phyloP scores from a whole-genome alignment of 2,888 invertebrate species.

The Chrysotoxum bicinctum region DNA sequence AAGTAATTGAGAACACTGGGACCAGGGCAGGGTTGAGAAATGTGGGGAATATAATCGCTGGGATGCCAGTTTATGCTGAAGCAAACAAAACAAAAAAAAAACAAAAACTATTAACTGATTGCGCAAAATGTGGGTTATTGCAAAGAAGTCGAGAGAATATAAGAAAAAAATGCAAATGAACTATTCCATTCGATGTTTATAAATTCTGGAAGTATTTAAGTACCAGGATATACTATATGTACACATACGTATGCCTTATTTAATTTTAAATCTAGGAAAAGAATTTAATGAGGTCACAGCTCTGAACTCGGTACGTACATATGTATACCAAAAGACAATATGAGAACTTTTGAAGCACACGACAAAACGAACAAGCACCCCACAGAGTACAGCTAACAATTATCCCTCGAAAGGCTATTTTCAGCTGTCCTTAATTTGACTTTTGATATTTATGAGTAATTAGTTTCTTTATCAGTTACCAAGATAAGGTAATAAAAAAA shows the following conservation, averaged over 20 bases:
- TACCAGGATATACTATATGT: not conserved
- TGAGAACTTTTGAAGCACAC: not conserved
- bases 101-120: constrained; percentile 36
- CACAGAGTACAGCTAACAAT: not conserved
- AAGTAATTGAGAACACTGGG: constrained; percentile 48
- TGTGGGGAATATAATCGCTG: constrained; percentile 31
- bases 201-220: not conserved
- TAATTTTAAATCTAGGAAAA: not conserved
- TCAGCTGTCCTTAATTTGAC: not conserved
- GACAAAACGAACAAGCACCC: not conserved
- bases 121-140: constrained; percentile 29
- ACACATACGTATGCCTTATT: no score
- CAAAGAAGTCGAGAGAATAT: constrained; percentile 4
- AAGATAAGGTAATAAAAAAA: not conserved
- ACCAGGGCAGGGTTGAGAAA: constrained; percentile 11
- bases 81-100: not conserved
- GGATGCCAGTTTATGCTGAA: constrained; percentile 24
- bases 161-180: constrained; percentile 9
- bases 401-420: not conserved
- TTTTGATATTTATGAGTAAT: not conserved
- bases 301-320: no score
- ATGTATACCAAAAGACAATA: not conserved
- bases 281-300: not conserved
- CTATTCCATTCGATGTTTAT: not conserved
- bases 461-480: not conserved